phyloP scores from a whole-genome alignment of 2,113 vertebrate species.

The Natator depressus region DNA sequence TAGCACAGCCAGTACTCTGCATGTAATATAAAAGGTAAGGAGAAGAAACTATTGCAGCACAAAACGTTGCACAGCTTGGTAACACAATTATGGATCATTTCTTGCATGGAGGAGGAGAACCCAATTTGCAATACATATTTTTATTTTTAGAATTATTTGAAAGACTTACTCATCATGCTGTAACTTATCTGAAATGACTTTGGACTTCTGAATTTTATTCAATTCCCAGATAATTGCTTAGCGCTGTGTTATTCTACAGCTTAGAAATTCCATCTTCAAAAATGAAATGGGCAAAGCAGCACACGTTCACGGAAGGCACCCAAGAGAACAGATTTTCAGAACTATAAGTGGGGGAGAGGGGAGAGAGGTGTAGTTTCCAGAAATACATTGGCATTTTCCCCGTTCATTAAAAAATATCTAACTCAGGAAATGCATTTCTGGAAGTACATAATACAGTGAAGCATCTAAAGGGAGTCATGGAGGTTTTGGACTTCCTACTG shows the following conservation, averaged over 20 bases:
- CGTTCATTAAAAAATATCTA: conserved; percentile 50
- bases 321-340: neutral
- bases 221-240: conserved; percentile 1
- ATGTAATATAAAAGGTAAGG: conserved; percentile 9
- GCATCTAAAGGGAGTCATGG: conserved; percentile 26
- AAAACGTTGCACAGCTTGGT: neutral
- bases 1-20: rapidly evolving
- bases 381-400: conserved; percentile 31
- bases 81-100: neutral
- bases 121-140: neutral
- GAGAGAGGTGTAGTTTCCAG: neutral
- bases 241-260: neutral
- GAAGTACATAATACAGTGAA: conserved; percentile 36
- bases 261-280: conserved; percentile 27
- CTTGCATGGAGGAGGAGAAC: neutral
- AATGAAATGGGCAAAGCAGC: neutral
- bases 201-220: conserved; percentile 13
- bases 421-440: conserved; percentile 39
- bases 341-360: neutral
- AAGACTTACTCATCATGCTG: neutral
- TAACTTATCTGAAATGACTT: conserved; percentile 36
- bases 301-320: neutral
- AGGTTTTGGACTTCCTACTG: conserved; percentile 68
- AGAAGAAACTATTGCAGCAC: neutral
- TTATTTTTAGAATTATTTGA: neutral